phyloP scores from a whole-genome alignment of 2,888 invertebrate species.

The Rhorus exstirpatorius region DNA sequence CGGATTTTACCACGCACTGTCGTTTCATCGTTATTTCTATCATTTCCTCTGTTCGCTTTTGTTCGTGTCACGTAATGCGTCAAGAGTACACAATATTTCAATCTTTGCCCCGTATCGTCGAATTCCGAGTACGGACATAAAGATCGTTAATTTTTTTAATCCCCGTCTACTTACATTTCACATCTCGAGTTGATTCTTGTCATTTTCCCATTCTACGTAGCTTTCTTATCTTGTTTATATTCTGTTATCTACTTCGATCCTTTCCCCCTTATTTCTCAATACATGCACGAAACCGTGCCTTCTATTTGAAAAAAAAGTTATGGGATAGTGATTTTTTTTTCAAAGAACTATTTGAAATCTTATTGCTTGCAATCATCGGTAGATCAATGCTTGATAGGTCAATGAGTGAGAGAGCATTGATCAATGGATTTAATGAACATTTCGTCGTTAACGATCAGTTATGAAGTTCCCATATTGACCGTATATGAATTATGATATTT shows the following conservation, averaged over 20 bases:
- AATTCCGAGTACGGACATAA: not conserved
- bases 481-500: no score
- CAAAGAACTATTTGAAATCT: not conserved
- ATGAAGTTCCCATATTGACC: no score
- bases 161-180: not conserved
- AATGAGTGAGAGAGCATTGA: no score
- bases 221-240: not conserved
- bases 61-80: slow-evolving; percentile 12
- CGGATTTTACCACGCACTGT: slow-evolving; percentile 22
- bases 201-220: not conserved
- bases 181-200: not conserved
- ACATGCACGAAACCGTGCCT: not conserved
- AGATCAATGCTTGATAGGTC: no score
- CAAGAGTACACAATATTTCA: slow-evolving; percentile 15
- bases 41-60: slow-evolving; percentile 3
- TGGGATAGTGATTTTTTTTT: no score
- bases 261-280: not conserved
- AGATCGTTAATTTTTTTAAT: not conserved
- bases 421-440: no score
- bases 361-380: no score
- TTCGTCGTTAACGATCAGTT: no score
- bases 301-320: not conserved
- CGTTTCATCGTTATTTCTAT: slow-evolving; percentile 8
- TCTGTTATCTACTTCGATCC: not conserved
- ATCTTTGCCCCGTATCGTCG: slow-evolving; percentile 33